Conservation (phyloP, 2,888 invertebrate species). For the Cephonodes hylas region DNA sequence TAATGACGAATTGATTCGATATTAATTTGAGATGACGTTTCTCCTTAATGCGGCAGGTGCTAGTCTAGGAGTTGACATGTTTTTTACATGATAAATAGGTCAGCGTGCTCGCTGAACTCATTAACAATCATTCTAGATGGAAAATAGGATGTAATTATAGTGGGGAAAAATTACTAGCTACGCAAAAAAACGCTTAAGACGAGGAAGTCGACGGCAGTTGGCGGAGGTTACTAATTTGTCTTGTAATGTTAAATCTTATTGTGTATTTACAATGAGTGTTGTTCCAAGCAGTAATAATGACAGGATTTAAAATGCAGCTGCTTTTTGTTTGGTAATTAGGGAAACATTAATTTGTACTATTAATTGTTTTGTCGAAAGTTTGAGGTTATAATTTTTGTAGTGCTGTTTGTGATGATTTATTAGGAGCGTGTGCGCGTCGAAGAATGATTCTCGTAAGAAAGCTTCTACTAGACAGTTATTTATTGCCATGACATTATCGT, state of each 20-base stretch:
- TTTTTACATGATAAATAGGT: slow-evolving; percentile 36
- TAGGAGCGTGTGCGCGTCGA: background rate
- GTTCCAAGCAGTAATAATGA: background rate
- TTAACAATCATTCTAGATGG: slow-evolving; percentile 15
- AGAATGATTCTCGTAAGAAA: background rate
- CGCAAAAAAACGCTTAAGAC: slow-evolving; percentile 5
- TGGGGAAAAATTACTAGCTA: background rate
- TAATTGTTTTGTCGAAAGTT: background rate
- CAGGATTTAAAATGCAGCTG: slow-evolving; percentile 1
- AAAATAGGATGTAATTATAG: slow-evolving; percentile 13
- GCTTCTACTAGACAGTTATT: background rate
- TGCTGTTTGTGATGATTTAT: background rate
- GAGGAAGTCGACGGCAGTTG: slow-evolving; percentile 3
- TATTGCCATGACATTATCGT: background rate
- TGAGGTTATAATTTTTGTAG: background rate
- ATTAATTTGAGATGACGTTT: slow-evolving; percentile 71
- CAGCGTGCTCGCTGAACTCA: slow-evolving; percentile 25
- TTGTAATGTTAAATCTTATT: slow-evolving; percentile 1
- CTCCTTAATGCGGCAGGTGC: slow-evolving; percentile 41
- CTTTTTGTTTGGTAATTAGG: background rate
- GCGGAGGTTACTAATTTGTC: background rate
- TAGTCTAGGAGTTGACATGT: slow-evolving; percentile 52
- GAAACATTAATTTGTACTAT: background rate
- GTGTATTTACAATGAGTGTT: background rate
- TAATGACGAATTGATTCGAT: slow-evolving; percentile 78